A percentile compares a stretch with the other conserved stretches of the same genome.
phyloP scores from a whole-genome alignment of 2,888 invertebrate species.

The Aphodius sticticus region DNA sequence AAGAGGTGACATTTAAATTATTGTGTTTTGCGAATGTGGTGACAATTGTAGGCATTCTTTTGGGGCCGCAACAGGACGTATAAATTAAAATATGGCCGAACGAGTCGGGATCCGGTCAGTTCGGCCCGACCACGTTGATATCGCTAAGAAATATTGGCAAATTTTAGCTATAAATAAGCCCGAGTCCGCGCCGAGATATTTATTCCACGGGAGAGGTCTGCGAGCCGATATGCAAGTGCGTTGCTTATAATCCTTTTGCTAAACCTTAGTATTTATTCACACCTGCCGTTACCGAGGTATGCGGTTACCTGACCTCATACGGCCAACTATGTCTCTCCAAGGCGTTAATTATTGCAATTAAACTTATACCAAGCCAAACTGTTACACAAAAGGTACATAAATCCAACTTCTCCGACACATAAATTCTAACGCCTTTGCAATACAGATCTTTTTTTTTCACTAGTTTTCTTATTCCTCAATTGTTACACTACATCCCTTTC shows the following conservation, averaged over 20 bases:
- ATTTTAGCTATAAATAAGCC: constrained; percentile 37
- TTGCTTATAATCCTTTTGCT: background rate
- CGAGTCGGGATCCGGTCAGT: constrained; percentile 7
- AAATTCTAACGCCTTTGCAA: constrained; percentile 24
- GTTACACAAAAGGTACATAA: constrained; percentile 32
- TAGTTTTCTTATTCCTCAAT: background rate
- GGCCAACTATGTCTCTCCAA: constrained; percentile 45
- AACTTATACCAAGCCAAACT: constrained; percentile 37
- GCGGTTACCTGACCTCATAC: constrained; percentile 45
- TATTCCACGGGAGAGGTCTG: constrained; percentile 21
- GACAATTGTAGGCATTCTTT: constrained; percentile 27
- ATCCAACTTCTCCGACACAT: constrained; percentile 21
- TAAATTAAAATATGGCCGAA: constrained; percentile 20
- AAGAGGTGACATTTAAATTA: constrained; percentile 19
- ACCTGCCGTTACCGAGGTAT: constrained; percentile 44
- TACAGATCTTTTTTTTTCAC: background rate
- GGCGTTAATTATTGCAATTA: constrained; percentile 49
- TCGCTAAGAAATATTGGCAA: constrained; percentile 32
- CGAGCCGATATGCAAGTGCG: constrained; percentile 26
- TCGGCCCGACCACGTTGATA: constrained; percentile 6
- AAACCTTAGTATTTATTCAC: constrained; percentile 33
- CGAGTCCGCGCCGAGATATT: constrained; percentile 24
- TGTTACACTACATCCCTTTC: background rate
- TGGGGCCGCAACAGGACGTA: constrained; percentile 16
- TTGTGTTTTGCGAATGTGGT: constrained; percentile 21